These are phyloP conservation scores for Folsomia candida DNA, from an alignment of 2,888 invertebrate genomes.

Conservation along the genomic window DNA sequence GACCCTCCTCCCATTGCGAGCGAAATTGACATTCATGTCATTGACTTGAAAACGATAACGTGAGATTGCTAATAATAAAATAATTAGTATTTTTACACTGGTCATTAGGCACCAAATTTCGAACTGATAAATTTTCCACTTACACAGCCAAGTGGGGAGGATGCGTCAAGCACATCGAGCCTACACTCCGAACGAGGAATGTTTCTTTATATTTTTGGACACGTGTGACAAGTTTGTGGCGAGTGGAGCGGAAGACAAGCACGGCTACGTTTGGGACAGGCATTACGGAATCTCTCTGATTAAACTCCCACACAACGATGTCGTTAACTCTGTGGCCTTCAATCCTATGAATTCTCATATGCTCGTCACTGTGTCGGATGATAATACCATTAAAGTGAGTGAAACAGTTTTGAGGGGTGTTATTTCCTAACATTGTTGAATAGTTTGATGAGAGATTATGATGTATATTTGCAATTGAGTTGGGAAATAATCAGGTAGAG, in stretches of 20 bases:
- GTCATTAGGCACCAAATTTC: not conserved
- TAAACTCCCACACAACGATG: constrained; percentile 72
- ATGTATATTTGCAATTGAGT: no score
- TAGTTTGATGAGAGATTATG: no score
- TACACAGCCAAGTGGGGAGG: constrained; percentile 62
- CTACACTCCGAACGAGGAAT: constrained; percentile 79
- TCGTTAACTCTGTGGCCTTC: constrained; percentile 81
- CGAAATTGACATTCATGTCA: constrained; percentile 82
- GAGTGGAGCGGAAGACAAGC: constrained; percentile 79
- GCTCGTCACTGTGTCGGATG: constrained; percentile 79
- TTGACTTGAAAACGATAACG: constrained; percentile 72
- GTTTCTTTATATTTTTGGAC: constrained; percentile 81
- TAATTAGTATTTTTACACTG: constrained; percentile 1
- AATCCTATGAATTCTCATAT: constrained; percentile 76
- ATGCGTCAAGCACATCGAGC: constrained; percentile 77
- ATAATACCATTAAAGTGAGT: constrained; percentile 68
- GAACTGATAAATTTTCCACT: not conserved
- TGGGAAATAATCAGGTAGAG: no score
- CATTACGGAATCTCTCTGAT: constrained; percentile 76
- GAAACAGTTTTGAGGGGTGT: not conserved
- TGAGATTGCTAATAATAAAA: constrained; percentile 55
- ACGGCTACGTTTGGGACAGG: constrained; percentile 72
- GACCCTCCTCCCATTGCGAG: constrained; percentile 81
- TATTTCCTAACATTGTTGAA: no score
- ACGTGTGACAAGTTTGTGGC: constrained; percentile 79